A percentile compares a stretch with the other conserved stretches of the same genome.
These are phyloP conservation scores for Grammomys surdaster DNA, from an alignment of 2,113 vertebrate genomes.

Conservation along the genomic window DNA sequence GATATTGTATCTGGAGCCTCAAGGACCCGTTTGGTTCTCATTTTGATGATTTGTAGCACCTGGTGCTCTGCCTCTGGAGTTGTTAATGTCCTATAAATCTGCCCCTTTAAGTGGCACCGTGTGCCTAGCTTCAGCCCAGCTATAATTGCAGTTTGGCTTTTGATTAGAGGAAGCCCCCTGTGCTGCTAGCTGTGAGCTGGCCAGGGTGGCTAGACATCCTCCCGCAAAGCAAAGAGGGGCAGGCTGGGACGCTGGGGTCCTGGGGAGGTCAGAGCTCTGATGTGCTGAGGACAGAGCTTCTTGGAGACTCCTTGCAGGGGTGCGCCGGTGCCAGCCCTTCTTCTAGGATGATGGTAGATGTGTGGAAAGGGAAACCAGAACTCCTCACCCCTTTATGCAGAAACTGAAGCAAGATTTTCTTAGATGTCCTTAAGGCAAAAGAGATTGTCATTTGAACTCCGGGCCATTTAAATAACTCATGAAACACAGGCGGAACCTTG, in stretches of 20 bases:
- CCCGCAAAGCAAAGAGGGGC: background rate
- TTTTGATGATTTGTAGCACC: slow-evolving; percentile 78
- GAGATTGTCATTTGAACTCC: background rate
- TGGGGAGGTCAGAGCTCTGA: background rate
- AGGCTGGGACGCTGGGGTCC: background rate
- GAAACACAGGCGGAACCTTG: background rate
- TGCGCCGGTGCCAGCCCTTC: background rate
- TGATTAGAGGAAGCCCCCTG: slow-evolving; percentile 70
- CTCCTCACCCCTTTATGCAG: background rate
- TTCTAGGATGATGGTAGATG: background rate
- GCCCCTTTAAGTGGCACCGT: slow-evolving; percentile 69
- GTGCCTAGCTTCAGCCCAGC: slow-evolving; percentile 49
- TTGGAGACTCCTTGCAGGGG: background rate
- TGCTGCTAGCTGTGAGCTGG: slow-evolving; percentile 31
- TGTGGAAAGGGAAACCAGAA: background rate
- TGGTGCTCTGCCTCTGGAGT: slow-evolving; percentile 60
- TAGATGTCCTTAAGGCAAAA: slow-evolving; percentile 1
- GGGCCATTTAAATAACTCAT: background rate
- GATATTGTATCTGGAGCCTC: slow-evolving; percentile 12
- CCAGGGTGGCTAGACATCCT: slow-evolving; percentile 6
- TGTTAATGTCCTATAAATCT: slow-evolving; percentile 81
- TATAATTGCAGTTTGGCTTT: slow-evolving; percentile 74
- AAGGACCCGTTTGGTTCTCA: slow-evolving; percentile 67
- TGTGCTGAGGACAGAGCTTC: background rate
- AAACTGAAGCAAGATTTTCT: background rate